Evolutionary conservation across 2,888 invertebrate genomes (phyloP).

Genomic region (Drosophila neotestacea): DNA sequence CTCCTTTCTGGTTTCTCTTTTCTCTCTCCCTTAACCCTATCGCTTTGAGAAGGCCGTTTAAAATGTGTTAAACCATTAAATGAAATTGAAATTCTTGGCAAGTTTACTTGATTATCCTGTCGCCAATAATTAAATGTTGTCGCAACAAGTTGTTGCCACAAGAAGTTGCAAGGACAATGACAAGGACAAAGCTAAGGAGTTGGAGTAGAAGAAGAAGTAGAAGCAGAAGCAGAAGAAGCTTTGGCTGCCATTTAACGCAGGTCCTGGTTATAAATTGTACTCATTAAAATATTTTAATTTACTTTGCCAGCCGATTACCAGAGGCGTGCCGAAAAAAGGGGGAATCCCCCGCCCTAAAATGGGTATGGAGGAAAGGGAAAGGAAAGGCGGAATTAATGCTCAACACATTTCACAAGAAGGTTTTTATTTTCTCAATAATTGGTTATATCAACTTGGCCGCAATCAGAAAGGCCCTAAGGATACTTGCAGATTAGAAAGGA

Average conservation of each 20-base stretch:
- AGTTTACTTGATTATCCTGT: constrained; percentile 81
- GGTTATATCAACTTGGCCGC: constrained; percentile 61
- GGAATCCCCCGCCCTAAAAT: too few species aligned
- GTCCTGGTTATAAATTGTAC: constrained; percentile 78
- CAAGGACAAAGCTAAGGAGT: constrained; percentile 17
- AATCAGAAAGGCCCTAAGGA: constrained; percentile 17
- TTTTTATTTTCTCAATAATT: constrained; percentile 54
- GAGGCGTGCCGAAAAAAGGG: neutral
- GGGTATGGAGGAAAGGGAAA: neutral
- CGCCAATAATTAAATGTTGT: constrained; percentile 79
- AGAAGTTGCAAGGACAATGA: constrained; percentile 22
- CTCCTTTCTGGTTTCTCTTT: neutral
- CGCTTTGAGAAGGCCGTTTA: constrained; percentile 31
- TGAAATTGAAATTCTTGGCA: constrained; percentile 80
- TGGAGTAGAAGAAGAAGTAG: neutral
- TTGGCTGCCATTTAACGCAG: constrained; percentile 8
- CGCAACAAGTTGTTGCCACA: constrained; percentile 77
- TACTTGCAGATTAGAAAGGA: neutral
- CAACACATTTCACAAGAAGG: constrained; percentile 54
- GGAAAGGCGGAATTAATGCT: constrained; percentile 62
- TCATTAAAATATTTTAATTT: constrained; percentile 82
- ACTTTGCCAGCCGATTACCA: constrained; percentile 61
- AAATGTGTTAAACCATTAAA: constrained; percentile 79
- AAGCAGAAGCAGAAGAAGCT: neutral
- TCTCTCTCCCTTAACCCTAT: too few species aligned